Evolutionary conservation across 64 coral and sea anemone species (phyloP).

Genomic region (Astreopora myriophthalma): DNA sequence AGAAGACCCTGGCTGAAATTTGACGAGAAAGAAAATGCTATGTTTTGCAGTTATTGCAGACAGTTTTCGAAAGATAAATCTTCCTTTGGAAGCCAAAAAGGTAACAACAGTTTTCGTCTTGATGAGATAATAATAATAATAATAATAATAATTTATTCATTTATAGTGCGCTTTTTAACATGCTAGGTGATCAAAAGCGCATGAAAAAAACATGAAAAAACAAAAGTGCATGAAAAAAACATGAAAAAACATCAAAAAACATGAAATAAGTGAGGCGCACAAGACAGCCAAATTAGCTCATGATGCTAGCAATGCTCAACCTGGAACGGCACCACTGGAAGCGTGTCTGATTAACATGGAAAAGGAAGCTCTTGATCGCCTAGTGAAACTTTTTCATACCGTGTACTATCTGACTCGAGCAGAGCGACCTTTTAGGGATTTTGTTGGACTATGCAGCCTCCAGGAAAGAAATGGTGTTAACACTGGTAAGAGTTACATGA

Average conservation of each 20-base stretch:
- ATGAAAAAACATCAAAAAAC: not conserved
- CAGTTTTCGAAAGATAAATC: constrained; percentile 3
- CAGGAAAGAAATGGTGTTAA: not conserved
- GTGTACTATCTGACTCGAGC: not conserved
- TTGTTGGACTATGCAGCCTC: not conserved
- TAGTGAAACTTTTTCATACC: not conserved
- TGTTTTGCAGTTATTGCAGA: constrained; percentile 1
- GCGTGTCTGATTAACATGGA: not conserved
- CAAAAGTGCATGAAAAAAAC: too few relatives aligned
- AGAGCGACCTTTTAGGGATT: not conserved
- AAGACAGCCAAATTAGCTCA: not conserved
- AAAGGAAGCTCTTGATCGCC: not conserved
- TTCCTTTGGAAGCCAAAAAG: not conserved
- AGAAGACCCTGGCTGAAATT: not conserved
- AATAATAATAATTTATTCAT: too few relatives aligned
- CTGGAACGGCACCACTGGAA: not conserved
- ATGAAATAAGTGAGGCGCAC: not conserved
- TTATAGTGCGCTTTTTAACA: too few relatives aligned
- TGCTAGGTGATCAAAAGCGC: too few relatives aligned
- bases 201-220: too few relatives aligned
- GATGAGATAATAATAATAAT: too few relatives aligned
- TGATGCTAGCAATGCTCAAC: not conserved
- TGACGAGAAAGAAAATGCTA: not conserved
- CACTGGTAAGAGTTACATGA: not conserved
- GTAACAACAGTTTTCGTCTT: too few relatives aligned